phyloP scores from a whole-genome alignment of 2,797 vertebrate genomes.

The Rousettus madagascariensis region DNA sequence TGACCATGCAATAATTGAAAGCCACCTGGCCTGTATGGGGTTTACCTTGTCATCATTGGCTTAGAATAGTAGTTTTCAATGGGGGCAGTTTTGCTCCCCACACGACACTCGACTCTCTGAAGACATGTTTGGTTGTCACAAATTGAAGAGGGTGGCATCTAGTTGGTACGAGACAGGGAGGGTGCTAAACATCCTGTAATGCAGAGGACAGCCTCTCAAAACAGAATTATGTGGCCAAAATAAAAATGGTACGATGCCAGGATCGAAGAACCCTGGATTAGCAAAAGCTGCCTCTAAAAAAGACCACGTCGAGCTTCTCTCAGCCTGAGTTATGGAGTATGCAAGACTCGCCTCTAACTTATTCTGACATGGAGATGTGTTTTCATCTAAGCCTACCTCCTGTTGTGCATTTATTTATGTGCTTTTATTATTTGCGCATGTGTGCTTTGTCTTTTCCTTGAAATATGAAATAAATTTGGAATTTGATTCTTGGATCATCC shows the following conservation, averaged over 20 bases:
- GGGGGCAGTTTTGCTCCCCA: background rate
- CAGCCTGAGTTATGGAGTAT: background rate
- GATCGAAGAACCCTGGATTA: background rate
- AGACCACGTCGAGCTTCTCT: background rate
- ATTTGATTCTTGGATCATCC: background rate
- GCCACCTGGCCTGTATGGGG: background rate
- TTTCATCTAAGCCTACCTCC: background rate
- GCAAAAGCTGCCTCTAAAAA: background rate
- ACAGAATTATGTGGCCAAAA: background rate
- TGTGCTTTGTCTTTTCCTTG: slow-evolving; percentile 5
- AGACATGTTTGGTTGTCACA: background rate
- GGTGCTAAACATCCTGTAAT: background rate
- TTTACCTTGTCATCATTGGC: background rate
- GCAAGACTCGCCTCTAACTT: background rate
- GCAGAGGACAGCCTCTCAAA: background rate
- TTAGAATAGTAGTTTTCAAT: background rate
- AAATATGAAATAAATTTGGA: slow-evolving; percentile 13
- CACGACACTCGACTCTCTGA: background rate
- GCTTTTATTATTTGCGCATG: background rate
- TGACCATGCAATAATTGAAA: background rate
- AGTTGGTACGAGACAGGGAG: background rate
- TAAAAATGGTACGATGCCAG: background rate
- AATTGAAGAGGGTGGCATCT: background rate
- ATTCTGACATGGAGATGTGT: background rate
- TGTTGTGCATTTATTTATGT: background rate